Evolutionary conservation across 2,797 vertebrate genomes (phyloP).

Genomic region (Paratrypauchen microcephalus): DNA sequence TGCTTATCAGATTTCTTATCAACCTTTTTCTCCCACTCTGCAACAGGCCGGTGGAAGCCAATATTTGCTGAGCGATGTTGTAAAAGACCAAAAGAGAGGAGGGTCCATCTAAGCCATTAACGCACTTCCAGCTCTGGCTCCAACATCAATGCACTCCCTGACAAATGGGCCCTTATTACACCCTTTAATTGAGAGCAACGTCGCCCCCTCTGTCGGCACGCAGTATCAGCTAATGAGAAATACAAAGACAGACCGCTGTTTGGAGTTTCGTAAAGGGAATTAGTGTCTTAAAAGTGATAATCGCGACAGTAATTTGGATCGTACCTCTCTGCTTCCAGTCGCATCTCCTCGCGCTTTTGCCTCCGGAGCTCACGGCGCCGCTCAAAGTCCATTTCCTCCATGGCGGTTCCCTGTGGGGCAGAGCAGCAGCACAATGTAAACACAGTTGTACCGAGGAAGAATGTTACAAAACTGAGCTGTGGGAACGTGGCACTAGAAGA

Average conservation of each 20-base stretch:
- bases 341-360: constrained; percentile 98
- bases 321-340: constrained; percentile 94
- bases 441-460: constrained; percentile 16
- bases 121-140: constrained; percentile 48
- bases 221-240: constrained; percentile 16
- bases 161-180: constrained; percentile 40
- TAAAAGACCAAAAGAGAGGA: constrained; percentile 39
- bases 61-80: constrained; percentile 60
- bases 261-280: constrained; percentile 15
- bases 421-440: constrained; percentile 58
- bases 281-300: constrained; percentile 12
- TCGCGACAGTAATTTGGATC: constrained; percentile 14
- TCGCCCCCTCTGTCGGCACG: constrained; percentile 12
- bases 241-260: constrained; percentile 3
- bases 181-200: constrained; percentile 16
- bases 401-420: constrained; percentile 74
- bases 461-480: constrained; percentile 10
- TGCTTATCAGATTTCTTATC: constrained; percentile 66
- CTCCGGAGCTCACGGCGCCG: constrained; percentile 95
- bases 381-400: constrained; percentile 97
- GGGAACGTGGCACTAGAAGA: background rate
- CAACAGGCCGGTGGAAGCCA: constrained; percentile 29
- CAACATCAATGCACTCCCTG: constrained; percentile 32
- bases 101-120: constrained; percentile 43
- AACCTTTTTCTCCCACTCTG: constrained; percentile 23